phyloP scores from a whole-genome alignment of 64 coral and sea anemone species.

The Platygyra sinensis region DNA sequence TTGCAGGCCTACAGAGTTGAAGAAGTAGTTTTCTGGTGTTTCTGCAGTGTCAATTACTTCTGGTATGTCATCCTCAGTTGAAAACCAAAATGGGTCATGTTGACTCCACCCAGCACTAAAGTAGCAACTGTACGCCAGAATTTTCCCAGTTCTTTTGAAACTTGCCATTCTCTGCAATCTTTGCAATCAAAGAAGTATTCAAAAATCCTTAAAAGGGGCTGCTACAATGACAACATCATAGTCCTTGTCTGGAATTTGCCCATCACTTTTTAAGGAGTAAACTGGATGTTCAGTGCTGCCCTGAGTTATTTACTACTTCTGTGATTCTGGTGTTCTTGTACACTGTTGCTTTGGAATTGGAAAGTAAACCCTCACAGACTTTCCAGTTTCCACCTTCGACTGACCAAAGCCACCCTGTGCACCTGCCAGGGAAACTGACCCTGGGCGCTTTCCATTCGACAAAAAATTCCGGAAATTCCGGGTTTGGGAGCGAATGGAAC shows the following conservation, averaged over 20 bases:
- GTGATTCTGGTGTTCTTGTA: slow-evolving; percentile 72
- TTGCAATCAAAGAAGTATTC: slow-evolving; percentile 75
- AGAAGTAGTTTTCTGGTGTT: slow-evolving; percentile 86
- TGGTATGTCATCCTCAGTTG: slow-evolving; percentile 50
- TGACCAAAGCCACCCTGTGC: slow-evolving; percentile 85
- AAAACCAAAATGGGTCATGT: slow-evolving; percentile 78
- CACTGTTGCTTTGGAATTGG: slow-evolving; percentile 59
- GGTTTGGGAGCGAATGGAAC: too few species aligned
- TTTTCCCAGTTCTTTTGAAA: slow-evolving; percentile 35
- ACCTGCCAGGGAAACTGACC: slow-evolving; percentile 93
- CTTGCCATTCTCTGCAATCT: slow-evolving; percentile 82
- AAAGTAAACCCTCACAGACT: slow-evolving; percentile 86
- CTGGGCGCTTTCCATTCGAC: too few species aligned
- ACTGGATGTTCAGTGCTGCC: too few species aligned
- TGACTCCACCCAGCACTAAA: slow-evolving; percentile 69
- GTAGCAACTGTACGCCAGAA: too few species aligned
- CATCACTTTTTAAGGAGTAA: too few species aligned
- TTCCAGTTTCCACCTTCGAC: slow-evolving; percentile 91
- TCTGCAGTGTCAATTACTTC: slow-evolving; percentile 81
- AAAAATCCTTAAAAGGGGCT: slow-evolving; percentile 59
- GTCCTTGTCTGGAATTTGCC: not conserved
- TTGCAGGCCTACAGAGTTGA: slow-evolving; percentile 83
- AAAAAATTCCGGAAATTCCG: too few species aligned
- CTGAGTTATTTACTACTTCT: slow-evolving; percentile 55
- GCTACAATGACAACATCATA: slow-evolving; percentile 95